These are phyloP conservation scores for Corythornis cristatus DNA, from an alignment of 2,113 vertebrate species.

Conservation along the genomic window DNA sequence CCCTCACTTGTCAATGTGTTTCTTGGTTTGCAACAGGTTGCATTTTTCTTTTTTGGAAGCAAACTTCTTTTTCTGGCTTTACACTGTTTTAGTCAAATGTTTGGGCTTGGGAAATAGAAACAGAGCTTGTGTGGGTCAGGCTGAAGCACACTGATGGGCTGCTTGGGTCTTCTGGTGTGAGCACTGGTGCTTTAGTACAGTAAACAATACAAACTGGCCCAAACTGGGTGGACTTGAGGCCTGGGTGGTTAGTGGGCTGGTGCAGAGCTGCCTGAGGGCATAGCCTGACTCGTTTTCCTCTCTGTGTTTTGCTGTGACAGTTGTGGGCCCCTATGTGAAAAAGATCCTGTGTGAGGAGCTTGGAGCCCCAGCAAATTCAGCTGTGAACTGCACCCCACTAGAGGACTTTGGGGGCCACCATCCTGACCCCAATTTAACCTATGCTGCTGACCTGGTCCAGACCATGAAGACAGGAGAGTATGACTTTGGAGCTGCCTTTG, in stretches of 20 bases:
- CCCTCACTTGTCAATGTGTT: neutral
- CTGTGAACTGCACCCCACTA: conserved; percentile 90
- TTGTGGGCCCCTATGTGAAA: conserved; percentile 95
- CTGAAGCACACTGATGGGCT: neutral
- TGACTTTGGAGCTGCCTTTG: conserved; percentile 96
- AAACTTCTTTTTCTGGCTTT: neutral
- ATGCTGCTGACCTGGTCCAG: conserved; percentile 93
- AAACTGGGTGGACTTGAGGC: accelerated
- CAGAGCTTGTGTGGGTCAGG: neutral
- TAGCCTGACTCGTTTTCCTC: neutral
- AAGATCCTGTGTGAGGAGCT: conserved; percentile 97
- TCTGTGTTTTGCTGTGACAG: conserved; percentile 41
- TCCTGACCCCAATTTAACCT: conserved; percentile 97
- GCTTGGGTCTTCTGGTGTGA: neutral
- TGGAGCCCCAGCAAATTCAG: conserved; percentile 90
- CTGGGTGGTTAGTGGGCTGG: accelerated
- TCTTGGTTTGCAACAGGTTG: neutral
- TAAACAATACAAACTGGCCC: neutral
- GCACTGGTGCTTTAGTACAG: neutral
- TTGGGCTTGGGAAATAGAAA: neutral
- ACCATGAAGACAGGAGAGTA: conserved; percentile 95
- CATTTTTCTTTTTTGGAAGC: neutral
- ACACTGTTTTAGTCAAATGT: neutral
- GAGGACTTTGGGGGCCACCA: conserved; percentile 98
- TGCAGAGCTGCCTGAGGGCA: neutral